Conservation (phyloP, 2,888 invertebrate species). For the Nasonovia ribisnigri region DNA sequence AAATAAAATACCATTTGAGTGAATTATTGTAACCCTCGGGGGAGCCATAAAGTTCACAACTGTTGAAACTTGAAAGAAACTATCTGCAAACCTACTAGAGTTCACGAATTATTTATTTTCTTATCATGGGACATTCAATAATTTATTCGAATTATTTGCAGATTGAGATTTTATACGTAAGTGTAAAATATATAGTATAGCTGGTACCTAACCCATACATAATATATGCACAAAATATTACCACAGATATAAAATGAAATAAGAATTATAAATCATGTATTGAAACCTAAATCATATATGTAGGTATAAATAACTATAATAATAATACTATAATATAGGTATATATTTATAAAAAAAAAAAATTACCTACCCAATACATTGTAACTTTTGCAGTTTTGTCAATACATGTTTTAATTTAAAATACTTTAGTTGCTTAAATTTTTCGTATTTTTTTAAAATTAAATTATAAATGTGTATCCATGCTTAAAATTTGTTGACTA, state of each 20-base stretch:
- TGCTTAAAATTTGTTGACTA: background rate
- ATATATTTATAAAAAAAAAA: background rate
- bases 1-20: conserved; percentile 57
- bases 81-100: conserved; percentile 32
- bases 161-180: background rate
- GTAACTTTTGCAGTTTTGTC: background rate
- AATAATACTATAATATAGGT: too few relatives aligned
- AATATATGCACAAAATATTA: background rate
- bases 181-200: background rate
- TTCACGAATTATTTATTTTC: conserved; percentile 54
- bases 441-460: background rate
- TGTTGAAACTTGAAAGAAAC: conserved; percentile 60
- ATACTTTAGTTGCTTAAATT: background rate
- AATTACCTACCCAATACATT: background rate
- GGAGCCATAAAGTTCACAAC: conserved; percentile 50
- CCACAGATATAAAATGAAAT: background rate
- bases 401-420: background rate
- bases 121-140: conserved; percentile 28
- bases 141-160: conserved; percentile 23
- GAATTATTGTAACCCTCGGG: conserved; percentile 47
- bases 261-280: background rate
- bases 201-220: background rate
- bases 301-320: too few relatives aligned
- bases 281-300: background rate
- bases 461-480: background rate